Evolutionary conservation across 64 coral and sea anemone genomes (phyloP), one percentile per base, ranked within the genome.

Genomic region (Pachyseris speciosa): DNA sequence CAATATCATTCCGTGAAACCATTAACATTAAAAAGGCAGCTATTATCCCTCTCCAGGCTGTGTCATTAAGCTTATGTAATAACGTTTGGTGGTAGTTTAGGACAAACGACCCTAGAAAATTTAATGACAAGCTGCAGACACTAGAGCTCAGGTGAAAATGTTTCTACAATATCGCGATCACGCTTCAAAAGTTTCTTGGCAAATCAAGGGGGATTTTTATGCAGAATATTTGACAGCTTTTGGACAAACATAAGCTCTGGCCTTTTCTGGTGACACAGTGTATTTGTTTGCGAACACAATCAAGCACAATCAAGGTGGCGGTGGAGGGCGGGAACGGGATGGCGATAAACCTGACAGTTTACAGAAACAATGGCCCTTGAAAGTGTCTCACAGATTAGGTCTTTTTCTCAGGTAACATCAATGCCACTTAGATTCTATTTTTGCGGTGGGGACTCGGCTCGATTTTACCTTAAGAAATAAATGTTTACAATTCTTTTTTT

Each of bases 281-380:
- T 60, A 33, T 87, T 24, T 85, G 63, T 92, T 85, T 87, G 74
- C 34, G 44, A 43, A 22, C 12, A 22, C 57, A 15, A 25, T 71
- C 78, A 25, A 38, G n/a, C 12, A 22, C 57, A 20, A 25, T 27
- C 27, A 5, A 78, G 48, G 22, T 72, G 57, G 32, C 77, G 75
- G 75, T 25, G 37, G 20, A 39, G 40, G 77, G 77, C 77, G 77
- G 77, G 22, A n/a, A 0, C 48, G n/a, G 7, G 13, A 17, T 2
- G 31, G 75, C 32, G 77, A 60, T 63, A 81, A 81, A 61, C 60
- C 63, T 81, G 48, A 81, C 77, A 81, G 77, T 58, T 81, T 22
- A 37, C 1, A 79, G 75, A 11, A 81, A 81, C 77, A 81, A 81
- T 81, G 9, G 29, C 77, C 25, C 77, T 81, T 63, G 77, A 81